phyloP scores from a whole-genome alignment of 64 coral and sea anemone species.

The Trachythela sp. region DNA sequence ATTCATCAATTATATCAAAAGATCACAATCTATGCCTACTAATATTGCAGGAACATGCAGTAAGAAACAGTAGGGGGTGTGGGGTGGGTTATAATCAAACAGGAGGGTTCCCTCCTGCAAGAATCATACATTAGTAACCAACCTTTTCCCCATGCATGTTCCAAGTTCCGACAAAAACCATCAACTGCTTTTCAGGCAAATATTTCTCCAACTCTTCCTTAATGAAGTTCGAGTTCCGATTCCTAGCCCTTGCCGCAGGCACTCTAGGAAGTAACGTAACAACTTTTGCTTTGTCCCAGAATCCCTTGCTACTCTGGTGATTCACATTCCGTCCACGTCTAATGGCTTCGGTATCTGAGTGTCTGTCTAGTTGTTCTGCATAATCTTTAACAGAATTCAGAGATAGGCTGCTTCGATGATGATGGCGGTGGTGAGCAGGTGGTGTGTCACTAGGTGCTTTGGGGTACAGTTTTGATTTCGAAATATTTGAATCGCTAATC shows the following conservation, averaged over 20 bases:
- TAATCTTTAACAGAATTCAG: neutral
- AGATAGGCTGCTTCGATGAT: neutral
- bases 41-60: no score
- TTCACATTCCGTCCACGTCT: neutral
- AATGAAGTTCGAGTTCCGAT: constrained; percentile 80
- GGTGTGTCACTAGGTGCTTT: neutral
- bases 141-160: constrained; percentile 99
- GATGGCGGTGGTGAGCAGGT: neutral
- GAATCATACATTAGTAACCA: neutral
- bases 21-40: no score
- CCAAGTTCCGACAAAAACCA: constrained; percentile 92
- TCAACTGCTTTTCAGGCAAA: constrained; percentile 69
- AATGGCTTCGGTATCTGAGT: neutral
- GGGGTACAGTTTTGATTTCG: neutral
- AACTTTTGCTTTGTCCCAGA: neutral
- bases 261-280: constrained; percentile 45
- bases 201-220: constrained; percentile 86
- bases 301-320: neutral
- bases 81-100: no score
- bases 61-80: neutral
- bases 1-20: neutral
- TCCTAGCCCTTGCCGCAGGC: constrained; percentile 52
- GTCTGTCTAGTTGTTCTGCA: neutral
- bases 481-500: neutral
- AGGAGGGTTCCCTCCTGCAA: no score